A percentile compares a stretch with the other conserved stretches of the same genome.
Conservation (phyloP, 1,140 invertebrate genomes). For the Oryzaephilus surinamensis region DNA sequence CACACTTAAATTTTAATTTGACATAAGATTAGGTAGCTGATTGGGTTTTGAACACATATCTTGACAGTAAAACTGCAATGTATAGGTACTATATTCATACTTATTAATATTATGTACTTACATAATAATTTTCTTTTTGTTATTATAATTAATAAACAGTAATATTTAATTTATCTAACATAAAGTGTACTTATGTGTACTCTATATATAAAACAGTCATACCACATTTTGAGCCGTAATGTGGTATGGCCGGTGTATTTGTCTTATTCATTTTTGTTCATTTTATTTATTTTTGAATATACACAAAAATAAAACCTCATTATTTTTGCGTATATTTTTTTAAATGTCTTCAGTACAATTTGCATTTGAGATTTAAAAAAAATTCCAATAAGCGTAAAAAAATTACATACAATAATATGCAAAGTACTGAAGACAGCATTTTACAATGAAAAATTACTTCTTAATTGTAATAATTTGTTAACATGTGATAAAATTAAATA, state of each 20-base stretch:
- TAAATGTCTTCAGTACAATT: no score
- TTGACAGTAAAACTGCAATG: conserved; percentile 31
- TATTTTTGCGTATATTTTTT: no score
- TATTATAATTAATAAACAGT: conserved; percentile 12
- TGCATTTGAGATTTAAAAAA: no score
- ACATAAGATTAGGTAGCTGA: conserved; percentile 36
- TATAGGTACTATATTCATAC: conserved; percentile 32
- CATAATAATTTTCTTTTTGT: conserved; percentile 8
- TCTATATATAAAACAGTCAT: conserved; percentile 11
- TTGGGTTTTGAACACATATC: conserved; percentile 36
- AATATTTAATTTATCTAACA: conserved; percentile 13
- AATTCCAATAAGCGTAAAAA: no score
- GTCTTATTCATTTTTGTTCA: conserved; percentile 2
- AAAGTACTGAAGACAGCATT: no score
- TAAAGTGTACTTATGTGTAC: conserved; percentile 13
- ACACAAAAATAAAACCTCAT: no score
- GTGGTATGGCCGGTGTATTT: conserved; percentile 15
- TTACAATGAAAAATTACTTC: no score
- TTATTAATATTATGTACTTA: conserved; percentile 19
- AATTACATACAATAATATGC: no score
- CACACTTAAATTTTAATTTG: conserved; percentile 31
- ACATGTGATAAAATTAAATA: conserved; percentile 14
- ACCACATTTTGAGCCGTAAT: conserved; percentile 32
- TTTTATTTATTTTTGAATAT: conserved; percentile 1
- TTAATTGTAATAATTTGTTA: no score